Evolutionary conservation across 2,888 invertebrate genomes (phyloP).

Genomic region (Tetramorium bicarinatum): DNA sequence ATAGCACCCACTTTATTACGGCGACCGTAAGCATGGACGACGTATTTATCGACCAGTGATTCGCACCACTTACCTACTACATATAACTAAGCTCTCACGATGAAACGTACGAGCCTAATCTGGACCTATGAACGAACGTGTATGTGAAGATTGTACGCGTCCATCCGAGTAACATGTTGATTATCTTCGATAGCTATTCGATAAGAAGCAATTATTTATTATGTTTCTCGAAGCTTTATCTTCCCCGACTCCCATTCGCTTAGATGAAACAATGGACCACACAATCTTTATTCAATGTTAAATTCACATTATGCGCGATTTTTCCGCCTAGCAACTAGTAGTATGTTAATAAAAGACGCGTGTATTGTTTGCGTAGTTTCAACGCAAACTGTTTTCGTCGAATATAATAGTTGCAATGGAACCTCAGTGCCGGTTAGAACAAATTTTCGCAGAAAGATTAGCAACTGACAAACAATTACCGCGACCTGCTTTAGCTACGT

Average conservation of each 20-base stretch:
- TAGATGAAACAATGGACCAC: not conserved
- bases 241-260: not conserved
- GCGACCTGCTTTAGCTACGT: not conserved
- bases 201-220: slow-evolving; percentile 24
- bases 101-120: slow-evolving; percentile 47
- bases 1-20: slow-evolving; percentile 65
- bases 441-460: not conserved
- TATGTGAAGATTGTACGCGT: not conserved
- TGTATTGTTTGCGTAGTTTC: not conserved
- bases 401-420: not conserved
- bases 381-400: not conserved
- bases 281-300: not conserved
- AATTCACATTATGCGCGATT: not conserved
- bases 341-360: not conserved
- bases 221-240: not conserved
- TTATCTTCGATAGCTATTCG: slow-evolving; percentile 2
- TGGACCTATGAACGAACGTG: not conserved
- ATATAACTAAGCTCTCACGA: slow-evolving; percentile 29
- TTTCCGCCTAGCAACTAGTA: not conserved
- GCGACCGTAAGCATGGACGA: slow-evolving; percentile 44
- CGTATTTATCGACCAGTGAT: slow-evolving; percentile 59
- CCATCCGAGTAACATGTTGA: slow-evolving; percentile 14
- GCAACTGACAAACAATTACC: not conserved
- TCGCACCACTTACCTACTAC: slow-evolving; percentile 47
- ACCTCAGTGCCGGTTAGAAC: not conserved